Conservation (phyloP, 92 coral and sea anemone genomes). For the Bergia puertoricense region DNA sequence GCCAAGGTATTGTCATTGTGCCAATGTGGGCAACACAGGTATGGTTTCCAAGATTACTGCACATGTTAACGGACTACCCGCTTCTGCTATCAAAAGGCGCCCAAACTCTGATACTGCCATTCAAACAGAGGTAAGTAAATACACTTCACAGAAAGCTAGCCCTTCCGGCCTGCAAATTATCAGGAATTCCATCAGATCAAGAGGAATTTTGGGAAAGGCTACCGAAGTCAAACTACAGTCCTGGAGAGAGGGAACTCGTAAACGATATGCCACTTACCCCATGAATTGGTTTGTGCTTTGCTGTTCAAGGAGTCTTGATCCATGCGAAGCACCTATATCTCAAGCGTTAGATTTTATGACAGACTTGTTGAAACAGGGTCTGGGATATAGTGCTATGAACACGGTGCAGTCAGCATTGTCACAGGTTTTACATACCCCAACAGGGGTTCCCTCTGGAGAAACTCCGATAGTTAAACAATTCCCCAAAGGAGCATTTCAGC, state of each 20-base stretch:
- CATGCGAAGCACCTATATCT: slow-evolving; percentile 41
- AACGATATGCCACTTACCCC: slow-evolving; percentile 49
- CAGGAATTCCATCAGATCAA: slow-evolving; percentile 51
- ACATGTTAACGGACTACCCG: slow-evolving; percentile 46
- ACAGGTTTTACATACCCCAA: slow-evolving; percentile 40
- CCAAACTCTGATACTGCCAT: slow-evolving; percentile 44
- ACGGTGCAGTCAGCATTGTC: slow-evolving; percentile 59
- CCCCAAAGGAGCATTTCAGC: slow-evolving; percentile 53
- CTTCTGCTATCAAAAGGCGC: slow-evolving; percentile 31
- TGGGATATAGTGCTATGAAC: slow-evolving; percentile 65
- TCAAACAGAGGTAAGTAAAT: slow-evolving; percentile 34
- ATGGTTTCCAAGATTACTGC: slow-evolving; percentile 47
- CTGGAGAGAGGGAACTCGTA: slow-evolving; percentile 53
- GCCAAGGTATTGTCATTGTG: slow-evolving; percentile 13
- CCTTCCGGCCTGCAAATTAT: slow-evolving; percentile 66
- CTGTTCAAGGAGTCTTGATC: slow-evolving; percentile 45
- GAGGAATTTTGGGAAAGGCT: slow-evolving; percentile 59
- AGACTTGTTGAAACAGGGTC: slow-evolving; percentile 41
- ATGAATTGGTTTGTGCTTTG: slow-evolving; percentile 53
- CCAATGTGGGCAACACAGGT: slow-evolving; percentile 53
- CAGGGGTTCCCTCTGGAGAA: slow-evolving; percentile 58
- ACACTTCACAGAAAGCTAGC: slow-evolving; percentile 51
- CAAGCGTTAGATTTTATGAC: slow-evolving; percentile 58
- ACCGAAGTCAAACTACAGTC: slow-evolving; percentile 45
- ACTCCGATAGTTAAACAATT: slow-evolving; percentile 48